phyloP scores from a whole-genome alignment of 2,888 invertebrate genomes.

The Drosophila anomalata region DNA sequence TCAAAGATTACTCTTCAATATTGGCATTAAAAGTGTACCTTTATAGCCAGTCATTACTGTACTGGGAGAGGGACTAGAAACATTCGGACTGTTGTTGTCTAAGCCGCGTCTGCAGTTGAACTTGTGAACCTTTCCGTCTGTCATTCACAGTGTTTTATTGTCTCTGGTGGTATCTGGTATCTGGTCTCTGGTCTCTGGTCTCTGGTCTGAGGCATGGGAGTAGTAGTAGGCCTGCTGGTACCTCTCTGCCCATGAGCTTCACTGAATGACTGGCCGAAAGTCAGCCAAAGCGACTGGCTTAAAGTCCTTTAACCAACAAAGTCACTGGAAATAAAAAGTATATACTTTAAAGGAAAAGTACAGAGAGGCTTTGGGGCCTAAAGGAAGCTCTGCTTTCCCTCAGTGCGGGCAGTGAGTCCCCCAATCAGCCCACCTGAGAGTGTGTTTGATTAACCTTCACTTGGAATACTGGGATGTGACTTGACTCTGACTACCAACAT shows the following conservation, averaged over 20 bases:
- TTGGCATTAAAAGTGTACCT: not conserved
- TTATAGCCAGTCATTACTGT: not conserved
- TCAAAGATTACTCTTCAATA: too few species aligned
- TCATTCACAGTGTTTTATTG: slow-evolving; percentile 45
- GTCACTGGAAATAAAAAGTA: not conserved
- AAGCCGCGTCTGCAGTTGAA: slow-evolving; percentile 57
- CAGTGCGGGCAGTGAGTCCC: too few species aligned
- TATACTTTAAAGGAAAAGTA: too few species aligned
- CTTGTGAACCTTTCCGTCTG: slow-evolving; percentile 65
- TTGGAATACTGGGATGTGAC: not conserved
- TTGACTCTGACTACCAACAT: too few species aligned
- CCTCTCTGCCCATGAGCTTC: not conserved
- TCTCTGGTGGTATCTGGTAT: too few species aligned
- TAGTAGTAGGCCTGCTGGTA: not conserved
- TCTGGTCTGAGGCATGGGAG: too few species aligned
- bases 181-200: too few species aligned
- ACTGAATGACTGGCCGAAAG: slow-evolving; percentile 50
- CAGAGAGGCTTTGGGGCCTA: too few species aligned
- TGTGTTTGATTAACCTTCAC: too few species aligned
- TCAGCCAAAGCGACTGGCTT: not conserved
- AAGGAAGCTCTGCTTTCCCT: too few species aligned
- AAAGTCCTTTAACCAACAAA: not conserved
- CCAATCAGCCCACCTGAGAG: too few species aligned
- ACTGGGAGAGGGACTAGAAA: not conserved
- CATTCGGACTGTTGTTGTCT: slow-evolving; percentile 32